Evolutionary conservation across 2,888 invertebrate species (phyloP).

Genomic region (Gasteruption jaculator): DNA sequence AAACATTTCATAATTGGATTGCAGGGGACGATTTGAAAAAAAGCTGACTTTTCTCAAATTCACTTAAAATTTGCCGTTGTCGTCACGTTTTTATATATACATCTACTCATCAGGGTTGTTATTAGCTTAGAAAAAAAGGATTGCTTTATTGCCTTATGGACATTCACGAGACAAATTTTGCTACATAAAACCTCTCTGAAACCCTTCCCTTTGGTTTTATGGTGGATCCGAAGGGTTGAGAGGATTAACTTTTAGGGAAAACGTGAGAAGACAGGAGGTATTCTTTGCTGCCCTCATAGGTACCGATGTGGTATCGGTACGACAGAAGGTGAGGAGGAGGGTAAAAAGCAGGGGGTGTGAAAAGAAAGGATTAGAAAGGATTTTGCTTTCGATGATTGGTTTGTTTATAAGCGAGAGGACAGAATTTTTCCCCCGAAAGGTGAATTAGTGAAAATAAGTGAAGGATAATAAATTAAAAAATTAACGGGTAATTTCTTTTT

Average conservation of each 20-base stretch:
- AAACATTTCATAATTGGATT: too few species aligned
- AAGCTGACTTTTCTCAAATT: too few species aligned
- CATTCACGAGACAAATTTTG: constrained; percentile 12
- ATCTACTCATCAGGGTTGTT: too few species aligned
- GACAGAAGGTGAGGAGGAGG: background rate
- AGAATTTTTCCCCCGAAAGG: background rate
- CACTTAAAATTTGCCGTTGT: too few species aligned
- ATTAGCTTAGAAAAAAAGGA: too few species aligned
- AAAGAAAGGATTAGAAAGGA: constrained; percentile 21
- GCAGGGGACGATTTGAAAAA: too few species aligned
- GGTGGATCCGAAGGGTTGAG: constrained; percentile 30
- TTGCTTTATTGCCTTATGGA: constrained; percentile 11
- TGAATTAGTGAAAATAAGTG: too few species aligned
- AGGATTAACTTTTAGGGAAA: constrained; percentile 10
- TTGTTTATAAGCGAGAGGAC: constrained; percentile 1
- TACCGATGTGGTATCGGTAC: constrained; percentile 1
- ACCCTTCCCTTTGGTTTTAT: constrained; percentile 24
- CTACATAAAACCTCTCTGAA: constrained; percentile 5
- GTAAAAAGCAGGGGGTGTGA: constrained; percentile 2
- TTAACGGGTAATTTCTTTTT: too few species aligned
- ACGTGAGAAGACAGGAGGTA: constrained; percentile 9
- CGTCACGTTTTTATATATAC: too few species aligned
- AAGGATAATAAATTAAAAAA: too few species aligned
- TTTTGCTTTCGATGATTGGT: constrained; percentile 15
- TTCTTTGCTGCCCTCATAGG: too few species aligned